Evolutionary conservation across 2,888 invertebrate genomes (phyloP), one percentile per base, ranked within the genome.

Genomic region (Drosophila greeni): DNA sequence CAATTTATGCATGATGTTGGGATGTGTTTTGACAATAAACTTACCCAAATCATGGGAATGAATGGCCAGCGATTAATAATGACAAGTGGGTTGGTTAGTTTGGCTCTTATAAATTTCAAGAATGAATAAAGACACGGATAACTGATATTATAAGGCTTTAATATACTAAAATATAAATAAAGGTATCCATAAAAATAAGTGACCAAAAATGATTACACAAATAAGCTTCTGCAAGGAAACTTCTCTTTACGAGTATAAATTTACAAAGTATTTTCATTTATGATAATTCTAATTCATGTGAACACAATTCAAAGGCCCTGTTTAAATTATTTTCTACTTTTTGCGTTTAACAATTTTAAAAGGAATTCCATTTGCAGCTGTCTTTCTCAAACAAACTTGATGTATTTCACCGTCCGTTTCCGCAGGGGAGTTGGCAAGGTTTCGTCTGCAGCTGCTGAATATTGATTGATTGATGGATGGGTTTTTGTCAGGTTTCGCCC

Each of bases 391-490:
- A 51, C 34, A 51, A 52, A 42, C 36, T 65, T 64, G 52, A 65
- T 52, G 65, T 29, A 65, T 61, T 64, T 61, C 16, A 16, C 26
- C 20, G 33, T 16, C 39, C 23, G 20, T 34, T 34, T 23, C 66
- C 62, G n/a, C 42, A 14, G 66, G 62, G 62, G 66, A 65, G 42
- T 42, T 53, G 16, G n/a, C 37, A 37, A 43, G 23, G 53, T 43
- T 20, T 24, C 26, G 23, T 14, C 31, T 42, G 5, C 62, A 62
- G 53, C 61, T 65, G 61, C 31, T 34, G 18, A 31, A 31, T 51
- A 36, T 42, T 66, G 62, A 66, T 62, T 62, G 61, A 62, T 62
- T 65, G 42, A 42, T 42, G 42, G 66, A 53, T 62, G 29, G 53
- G n/a, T 23, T 66, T 53, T 31, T 37, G 20, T 23, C 29, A 60